Percentiles rank a stretch among this genome's conserved stretches.
phyloP scores from a whole-genome alignment of 2,888 invertebrate species.

The Ormyrus pomaceus region DNA sequence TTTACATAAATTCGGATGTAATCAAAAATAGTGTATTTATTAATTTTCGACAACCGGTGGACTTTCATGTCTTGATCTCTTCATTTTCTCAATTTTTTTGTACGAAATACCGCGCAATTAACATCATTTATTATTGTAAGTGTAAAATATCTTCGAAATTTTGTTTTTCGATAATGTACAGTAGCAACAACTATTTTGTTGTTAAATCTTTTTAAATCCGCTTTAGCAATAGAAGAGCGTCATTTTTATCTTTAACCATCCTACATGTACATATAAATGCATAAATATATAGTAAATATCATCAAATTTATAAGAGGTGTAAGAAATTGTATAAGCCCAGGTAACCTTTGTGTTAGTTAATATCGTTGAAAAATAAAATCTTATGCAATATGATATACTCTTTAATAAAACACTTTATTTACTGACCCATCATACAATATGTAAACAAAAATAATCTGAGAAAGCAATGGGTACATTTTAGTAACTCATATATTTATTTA shows the following conservation, averaged over 20 bases:
- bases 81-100: constrained; percentile 24
- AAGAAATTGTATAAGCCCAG: constrained; percentile 60
- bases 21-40: constrained; percentile 48
- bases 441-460: not conserved
- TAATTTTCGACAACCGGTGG: constrained; percentile 43
- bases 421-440: not conserved
- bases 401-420: not conserved
- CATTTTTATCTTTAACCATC: constrained; percentile 30
- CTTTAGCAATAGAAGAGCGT: constrained; percentile 24
- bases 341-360: constrained; percentile 65
- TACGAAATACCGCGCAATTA: constrained; percentile 7
- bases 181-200: constrained; percentile 10
- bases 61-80: constrained; percentile 56
- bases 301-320: constrained; percentile 49
- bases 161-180: constrained; percentile 38
- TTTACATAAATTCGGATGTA: constrained; percentile 29
- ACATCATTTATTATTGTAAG: constrained; percentile 22
- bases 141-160: constrained; percentile 32
- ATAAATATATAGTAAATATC: constrained; percentile 49
- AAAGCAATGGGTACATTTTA: constrained; percentile 25
- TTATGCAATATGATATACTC: constrained; percentile 26
- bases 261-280: constrained; percentile 50
- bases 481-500: constrained; percentile 55
- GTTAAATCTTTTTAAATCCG: constrained; percentile 27
- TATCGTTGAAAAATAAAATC: constrained; percentile 65